A percentile compares a stretch with the other conserved stretches of the same genome.
Evolutionary conservation across 2,888 invertebrate genomes (phyloP).

Genomic region (Mimumesa dahlbomi): DNA sequence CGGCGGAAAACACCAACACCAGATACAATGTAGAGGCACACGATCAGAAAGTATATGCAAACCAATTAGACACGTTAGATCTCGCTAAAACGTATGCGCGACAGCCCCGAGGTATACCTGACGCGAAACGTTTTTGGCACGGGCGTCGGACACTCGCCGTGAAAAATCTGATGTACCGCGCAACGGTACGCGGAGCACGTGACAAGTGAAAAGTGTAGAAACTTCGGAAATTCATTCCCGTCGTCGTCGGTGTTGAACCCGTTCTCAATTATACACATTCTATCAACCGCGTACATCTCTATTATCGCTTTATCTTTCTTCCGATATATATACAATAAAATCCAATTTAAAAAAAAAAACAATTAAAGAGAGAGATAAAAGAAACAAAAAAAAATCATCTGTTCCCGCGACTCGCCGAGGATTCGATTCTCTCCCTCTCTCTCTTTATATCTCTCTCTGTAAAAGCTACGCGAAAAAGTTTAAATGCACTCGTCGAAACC

Average conservation of each 20-base stretch:
- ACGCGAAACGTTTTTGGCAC: constrained; percentile 39
- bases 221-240: background rate
- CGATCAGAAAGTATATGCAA: too few relatives aligned
- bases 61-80: too few relatives aligned
- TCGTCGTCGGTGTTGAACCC: background rate
- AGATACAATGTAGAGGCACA: too few relatives aligned
- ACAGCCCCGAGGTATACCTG: background rate
- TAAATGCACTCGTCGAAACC: constrained; percentile 21
- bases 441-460: too few relatives aligned
- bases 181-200: constrained; percentile 47
- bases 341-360: too few relatives aligned
- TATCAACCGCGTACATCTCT: too few relatives aligned
- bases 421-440: too few relatives aligned
- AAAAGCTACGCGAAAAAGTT: constrained; percentile 17
- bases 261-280: too few relatives aligned
- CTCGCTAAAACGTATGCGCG: background rate
- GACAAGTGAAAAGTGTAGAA: constrained; percentile 55
- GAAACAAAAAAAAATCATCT: background rate
- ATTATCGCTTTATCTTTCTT: too few relatives aligned
- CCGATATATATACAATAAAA: too few relatives aligned
- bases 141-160: constrained; percentile 10
- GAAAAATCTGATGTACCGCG: constrained; percentile 28
- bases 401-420: constrained; percentile 7
- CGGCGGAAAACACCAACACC: too few relatives aligned
- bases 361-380: too few relatives aligned